Evolutionary conservation across 1,140 invertebrate species (phyloP).

Genomic region (Aphidius gifuensis): DNA sequence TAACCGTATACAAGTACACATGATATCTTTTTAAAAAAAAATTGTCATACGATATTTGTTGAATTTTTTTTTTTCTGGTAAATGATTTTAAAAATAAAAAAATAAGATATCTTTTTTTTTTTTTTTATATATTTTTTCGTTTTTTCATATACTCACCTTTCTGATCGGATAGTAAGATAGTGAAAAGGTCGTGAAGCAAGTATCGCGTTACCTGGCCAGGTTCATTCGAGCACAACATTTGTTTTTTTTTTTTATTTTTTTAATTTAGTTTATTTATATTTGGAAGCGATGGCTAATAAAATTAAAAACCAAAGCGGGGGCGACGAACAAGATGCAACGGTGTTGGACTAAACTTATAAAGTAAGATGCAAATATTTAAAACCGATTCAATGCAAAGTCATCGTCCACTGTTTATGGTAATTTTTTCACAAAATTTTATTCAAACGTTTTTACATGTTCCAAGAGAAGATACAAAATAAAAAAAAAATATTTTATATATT

Average conservation of each 20-base stretch:
- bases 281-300: conserved; percentile 42
- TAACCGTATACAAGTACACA: neutral
- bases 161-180: conserved; percentile 18
- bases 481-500: too few species aligned
- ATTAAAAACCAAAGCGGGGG: conserved; percentile 39
- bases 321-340: conserved; percentile 8
- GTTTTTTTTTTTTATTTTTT: conserved; percentile 28
- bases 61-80: too few species aligned
- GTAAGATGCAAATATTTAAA: conserved; percentile 3
- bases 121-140: too few species aligned
- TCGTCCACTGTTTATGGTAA: conserved; percentile 15
- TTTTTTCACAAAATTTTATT: conserved; percentile 1
- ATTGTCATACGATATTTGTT: too few species aligned
- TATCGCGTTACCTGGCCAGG: conserved; percentile 48
- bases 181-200: conserved; percentile 26
- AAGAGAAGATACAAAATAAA: too few species aligned
- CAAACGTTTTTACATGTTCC: too few species aligned
- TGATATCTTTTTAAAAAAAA: too few species aligned
- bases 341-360: neutral
- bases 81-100: too few species aligned
- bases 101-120: too few species aligned
- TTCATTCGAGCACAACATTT: conserved; percentile 11
- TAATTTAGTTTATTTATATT: conserved; percentile 4
- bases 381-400: conserved; percentile 1
- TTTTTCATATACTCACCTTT: too few species aligned